A percentile compares a stretch with the other conserved stretches of the same genome.
phyloP scores from a whole-genome alignment of 2,888 invertebrate genomes.

The Rhagium mordax region DNA sequence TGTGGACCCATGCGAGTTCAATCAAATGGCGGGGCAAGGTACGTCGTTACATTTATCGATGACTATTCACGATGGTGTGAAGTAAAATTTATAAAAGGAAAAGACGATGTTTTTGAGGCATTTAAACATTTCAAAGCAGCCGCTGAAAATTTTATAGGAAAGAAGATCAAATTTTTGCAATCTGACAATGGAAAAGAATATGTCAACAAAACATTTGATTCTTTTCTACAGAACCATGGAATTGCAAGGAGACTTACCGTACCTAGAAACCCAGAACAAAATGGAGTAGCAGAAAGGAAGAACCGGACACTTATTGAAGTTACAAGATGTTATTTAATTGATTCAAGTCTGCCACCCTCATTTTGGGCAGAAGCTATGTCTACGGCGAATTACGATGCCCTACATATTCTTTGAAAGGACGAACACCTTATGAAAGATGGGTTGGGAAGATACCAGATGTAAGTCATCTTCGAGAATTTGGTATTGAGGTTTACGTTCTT shows the following conservation, averaged over 20 bases:
- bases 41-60: neutral
- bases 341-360: neutral
- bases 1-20: neutral
- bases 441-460: too few relatives aligned
- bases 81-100: neutral
- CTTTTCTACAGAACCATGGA: conserved; percentile 14
- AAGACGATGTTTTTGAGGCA: neutral
- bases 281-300: conserved; percentile 31
- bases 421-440: too few relatives aligned
- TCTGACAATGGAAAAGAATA: conserved; percentile 34
- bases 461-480: too few relatives aligned
- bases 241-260: conserved; percentile 20
- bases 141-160: neutral
- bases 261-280: conserved; percentile 22
- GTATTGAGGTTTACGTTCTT: too few relatives aligned
- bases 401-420: too few relatives aligned
- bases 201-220: conserved; percentile 12
- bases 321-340: conserved; percentile 16
- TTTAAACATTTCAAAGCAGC: neutral
- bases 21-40: neutral
- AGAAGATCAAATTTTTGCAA: neutral
- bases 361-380: conserved; percentile 27
- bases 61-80: neutral
- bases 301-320: conserved; percentile 20
- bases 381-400: too few relatives aligned